Percentiles rank a stretch among this genome's conserved stretches.
Conservation (phyloP, 2,888 invertebrate genomes). For the Chymomyza fuscimana region DNA sequence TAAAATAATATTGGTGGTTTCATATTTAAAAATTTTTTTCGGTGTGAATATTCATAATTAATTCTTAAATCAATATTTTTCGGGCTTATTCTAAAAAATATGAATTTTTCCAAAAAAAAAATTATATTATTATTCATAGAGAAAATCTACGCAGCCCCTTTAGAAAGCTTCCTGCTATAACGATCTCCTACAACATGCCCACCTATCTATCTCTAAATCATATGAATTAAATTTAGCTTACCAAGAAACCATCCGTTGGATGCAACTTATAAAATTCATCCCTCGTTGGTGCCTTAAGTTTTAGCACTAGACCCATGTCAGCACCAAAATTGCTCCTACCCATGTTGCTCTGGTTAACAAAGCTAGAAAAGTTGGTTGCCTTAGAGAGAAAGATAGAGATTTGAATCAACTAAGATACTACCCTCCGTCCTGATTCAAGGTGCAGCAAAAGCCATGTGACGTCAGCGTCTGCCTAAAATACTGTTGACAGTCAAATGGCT, state of each 20-base stretch:
- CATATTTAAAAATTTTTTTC: no score
- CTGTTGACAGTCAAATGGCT: conserved; percentile 53
- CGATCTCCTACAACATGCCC: no score
- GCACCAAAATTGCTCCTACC: conserved; percentile 72
- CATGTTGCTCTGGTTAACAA: conserved; percentile 29
- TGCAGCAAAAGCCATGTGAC: conserved; percentile 79
- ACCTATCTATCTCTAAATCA: no score
- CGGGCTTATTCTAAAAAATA: no score
- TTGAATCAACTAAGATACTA: neutral
- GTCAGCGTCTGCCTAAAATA: conserved; percentile 77
- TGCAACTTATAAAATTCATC: conserved; percentile 82
- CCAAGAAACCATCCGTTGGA: conserved; percentile 82
- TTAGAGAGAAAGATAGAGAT: neutral
- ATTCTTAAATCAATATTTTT: no score
- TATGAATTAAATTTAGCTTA: conserved; percentile 55
- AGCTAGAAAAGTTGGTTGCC: conserved; percentile 32
- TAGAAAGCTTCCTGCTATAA: no score
- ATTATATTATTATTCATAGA: no score
- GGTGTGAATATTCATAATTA: no score
- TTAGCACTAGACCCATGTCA: conserved; percentile 80
- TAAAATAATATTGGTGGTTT: no score
- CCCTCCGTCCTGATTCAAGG: conserved; percentile 71
- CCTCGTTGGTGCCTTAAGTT: conserved; percentile 81
- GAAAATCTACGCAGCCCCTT: no score
- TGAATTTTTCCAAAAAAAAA: no score